phyloP scores from a whole-genome alignment of 1,140 invertebrate species.

The Drosophila serrata region DNA sequence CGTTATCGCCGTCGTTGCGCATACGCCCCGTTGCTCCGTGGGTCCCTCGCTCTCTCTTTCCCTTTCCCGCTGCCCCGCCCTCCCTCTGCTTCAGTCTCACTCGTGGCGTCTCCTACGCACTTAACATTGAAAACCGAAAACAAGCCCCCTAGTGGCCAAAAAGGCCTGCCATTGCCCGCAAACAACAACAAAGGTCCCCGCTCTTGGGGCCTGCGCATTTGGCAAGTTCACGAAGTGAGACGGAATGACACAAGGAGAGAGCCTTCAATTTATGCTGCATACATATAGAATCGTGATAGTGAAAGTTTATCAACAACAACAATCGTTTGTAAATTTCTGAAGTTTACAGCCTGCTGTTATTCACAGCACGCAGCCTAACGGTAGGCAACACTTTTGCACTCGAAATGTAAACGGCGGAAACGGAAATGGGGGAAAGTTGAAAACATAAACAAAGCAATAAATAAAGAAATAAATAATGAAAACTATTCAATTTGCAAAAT shows the following conservation, averaged over 20 bases:
- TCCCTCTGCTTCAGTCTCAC: constrained; percentile 21
- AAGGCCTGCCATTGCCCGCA: constrained; percentile 54
- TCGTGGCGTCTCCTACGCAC: constrained; percentile 65
- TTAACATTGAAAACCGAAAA: constrained; percentile 83
- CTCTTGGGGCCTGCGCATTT: constrained; percentile 51
- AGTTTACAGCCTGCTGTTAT: constrained; percentile 65
- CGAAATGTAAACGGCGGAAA: neutral
- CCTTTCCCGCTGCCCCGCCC: neutral
- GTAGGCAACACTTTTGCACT: constrained; percentile 39
- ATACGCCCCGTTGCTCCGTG: constrained; percentile 32
- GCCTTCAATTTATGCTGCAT: constrained; percentile 31
- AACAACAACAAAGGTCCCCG: constrained; percentile 15
- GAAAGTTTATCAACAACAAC: constrained; percentile 62
- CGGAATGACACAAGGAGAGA: constrained; percentile 5
- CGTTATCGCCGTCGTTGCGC: constrained; percentile 52
- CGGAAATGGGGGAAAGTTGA: neutral
- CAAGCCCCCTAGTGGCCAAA: constrained; percentile 75
- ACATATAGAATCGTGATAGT: constrained; percentile 64
- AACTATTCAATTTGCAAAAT: neutral
- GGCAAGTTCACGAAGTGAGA: constrained; percentile 11
- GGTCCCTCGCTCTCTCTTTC: constrained; percentile 9
- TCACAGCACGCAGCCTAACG: constrained; percentile 11
- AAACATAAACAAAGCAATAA: constrained; percentile 1
- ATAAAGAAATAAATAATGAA: neutral
- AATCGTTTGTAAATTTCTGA: constrained; percentile 56